Conservation (phyloP, 1,140 invertebrate species). For the Brachionus angularis region DNA sequence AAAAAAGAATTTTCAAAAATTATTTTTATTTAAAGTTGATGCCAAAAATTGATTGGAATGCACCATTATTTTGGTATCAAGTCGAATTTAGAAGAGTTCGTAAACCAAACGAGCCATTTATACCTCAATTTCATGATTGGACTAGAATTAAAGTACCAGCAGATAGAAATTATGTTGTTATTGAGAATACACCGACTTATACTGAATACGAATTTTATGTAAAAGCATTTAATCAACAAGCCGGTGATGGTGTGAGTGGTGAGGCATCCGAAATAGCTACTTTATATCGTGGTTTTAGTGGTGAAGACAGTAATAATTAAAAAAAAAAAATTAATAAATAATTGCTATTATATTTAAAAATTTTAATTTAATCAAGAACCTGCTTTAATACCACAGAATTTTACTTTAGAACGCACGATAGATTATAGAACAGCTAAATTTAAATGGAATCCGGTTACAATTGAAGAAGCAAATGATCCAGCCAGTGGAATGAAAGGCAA, state of each 20-base stretch:
- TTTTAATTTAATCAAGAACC: not conserved
- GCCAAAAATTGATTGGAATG: constrained; percentile 44
- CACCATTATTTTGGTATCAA: constrained; percentile 42
- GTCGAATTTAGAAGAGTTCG: constrained; percentile 20
- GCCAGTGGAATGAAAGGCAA: constrained; percentile 22
- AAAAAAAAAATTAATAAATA: not conserved
- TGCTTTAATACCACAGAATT: constrained; percentile 12
- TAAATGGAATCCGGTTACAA: constrained; percentile 28
- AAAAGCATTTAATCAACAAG: constrained; percentile 44
- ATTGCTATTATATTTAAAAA: not conserved
- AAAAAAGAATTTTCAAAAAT: not conserved
- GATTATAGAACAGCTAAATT: constrained; percentile 30
- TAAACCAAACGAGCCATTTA: constrained; percentile 28
- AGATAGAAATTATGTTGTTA: constrained; percentile 37
- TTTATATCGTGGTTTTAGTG: constrained; percentile 39
- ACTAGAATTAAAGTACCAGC: constrained; percentile 39
- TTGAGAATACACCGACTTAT: constrained; percentile 6
- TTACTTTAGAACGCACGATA: not conserved
- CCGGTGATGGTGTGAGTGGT: constrained; percentile 41
- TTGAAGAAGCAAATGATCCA: constrained; percentile 31
- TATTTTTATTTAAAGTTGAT: constrained; percentile 6
- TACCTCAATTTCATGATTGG: constrained; percentile 35
- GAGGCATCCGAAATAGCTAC: constrained; percentile 34
- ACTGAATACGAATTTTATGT: constrained; percentile 42
- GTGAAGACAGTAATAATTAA: constrained; percentile 24